Conservation (phyloP, 1,140 invertebrate species). For the Pachyrhynchus sulphureomaculatus region DNA sequence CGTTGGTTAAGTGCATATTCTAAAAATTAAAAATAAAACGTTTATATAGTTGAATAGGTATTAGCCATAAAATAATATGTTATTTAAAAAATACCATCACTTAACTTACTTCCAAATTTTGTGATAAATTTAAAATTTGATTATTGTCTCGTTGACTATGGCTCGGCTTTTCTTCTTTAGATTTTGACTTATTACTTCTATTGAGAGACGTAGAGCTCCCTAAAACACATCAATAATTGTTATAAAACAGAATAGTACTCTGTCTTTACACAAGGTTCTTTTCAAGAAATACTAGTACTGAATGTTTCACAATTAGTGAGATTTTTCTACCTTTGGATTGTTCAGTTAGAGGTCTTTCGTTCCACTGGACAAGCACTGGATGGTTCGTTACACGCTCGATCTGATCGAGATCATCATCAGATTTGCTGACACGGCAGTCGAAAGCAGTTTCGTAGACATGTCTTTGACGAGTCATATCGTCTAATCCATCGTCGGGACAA, state of each 20-base stretch:
- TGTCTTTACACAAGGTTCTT: too few relatives aligned
- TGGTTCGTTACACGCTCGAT: conserved; percentile 79
- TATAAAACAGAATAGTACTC: too few relatives aligned
- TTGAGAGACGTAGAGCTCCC: conserved; percentile 11
- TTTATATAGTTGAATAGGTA: neutral
- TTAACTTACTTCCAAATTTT: conserved; percentile 37
- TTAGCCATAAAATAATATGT: neutral
- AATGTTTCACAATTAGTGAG: neutral
- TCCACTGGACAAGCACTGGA: conserved; percentile 64
- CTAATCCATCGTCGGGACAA: conserved; percentile 40
- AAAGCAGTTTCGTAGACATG: conserved; percentile 87
- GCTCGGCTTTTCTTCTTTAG: conserved; percentile 29
- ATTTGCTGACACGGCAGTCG: conserved; percentile 80
- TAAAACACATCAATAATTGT: too few relatives aligned
- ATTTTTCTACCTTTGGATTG: neutral
- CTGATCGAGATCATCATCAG: conserved; percentile 79
- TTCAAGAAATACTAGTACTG: too few relatives aligned
- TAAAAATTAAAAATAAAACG: conserved; percentile 23
- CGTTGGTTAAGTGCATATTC: conserved; percentile 46
- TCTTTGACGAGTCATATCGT: conserved; percentile 67
- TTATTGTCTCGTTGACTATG: conserved; percentile 32
- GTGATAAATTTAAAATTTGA: conserved; percentile 30
- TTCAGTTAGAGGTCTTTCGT: conserved; percentile 12
- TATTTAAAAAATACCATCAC: too few relatives aligned
- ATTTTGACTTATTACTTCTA: conserved; percentile 15